A percentile compares a stretch with the other conserved stretches of the same genome.
phyloP scores from a whole-genome alignment of 1,140 invertebrate species.

The Maconellicoccus hirsutus region DNA sequence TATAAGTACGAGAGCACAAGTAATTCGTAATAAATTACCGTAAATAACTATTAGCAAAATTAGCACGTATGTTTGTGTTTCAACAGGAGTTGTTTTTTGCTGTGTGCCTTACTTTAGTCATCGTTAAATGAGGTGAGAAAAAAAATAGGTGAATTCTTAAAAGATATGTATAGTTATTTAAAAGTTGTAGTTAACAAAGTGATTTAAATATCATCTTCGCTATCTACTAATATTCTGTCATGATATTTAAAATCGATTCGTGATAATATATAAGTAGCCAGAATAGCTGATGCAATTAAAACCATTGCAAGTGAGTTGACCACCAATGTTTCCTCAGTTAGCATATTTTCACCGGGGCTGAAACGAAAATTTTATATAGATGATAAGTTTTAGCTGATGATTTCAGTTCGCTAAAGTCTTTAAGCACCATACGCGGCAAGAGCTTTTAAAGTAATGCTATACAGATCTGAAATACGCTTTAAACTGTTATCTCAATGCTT shows the following conservation, averaged over 20 bases:
- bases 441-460: not conserved
- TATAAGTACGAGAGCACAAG: not conserved
- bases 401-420: not conserved
- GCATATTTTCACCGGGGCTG: conserved; percentile 16
- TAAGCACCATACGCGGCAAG: not conserved
- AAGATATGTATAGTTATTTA: too few species aligned
- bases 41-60: not conserved
- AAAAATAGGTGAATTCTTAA: too few species aligned
- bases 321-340: conserved; percentile 35
- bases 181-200: not conserved
- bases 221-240: conserved; percentile 38
- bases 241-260: conserved; percentile 38
- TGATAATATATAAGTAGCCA: conserved; percentile 39
- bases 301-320: conserved; percentile 38
- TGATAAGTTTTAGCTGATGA: not conserved
- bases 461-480: not conserved
- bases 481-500: not conserved
- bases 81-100: too few species aligned
- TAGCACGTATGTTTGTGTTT: not conserved
- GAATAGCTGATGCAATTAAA: conserved; percentile 35
- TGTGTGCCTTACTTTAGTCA: too few species aligned
- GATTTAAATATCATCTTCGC: conserved; percentile 37
- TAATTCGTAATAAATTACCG: not conserved
- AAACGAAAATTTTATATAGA: not conserved
- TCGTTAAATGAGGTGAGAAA: too few species aligned